Percentiles rank a stretch among this genome's conserved stretches.
phyloP scores from a whole-genome alignment of 2,888 invertebrate species.

The Perizoma flavofasciatum region DNA sequence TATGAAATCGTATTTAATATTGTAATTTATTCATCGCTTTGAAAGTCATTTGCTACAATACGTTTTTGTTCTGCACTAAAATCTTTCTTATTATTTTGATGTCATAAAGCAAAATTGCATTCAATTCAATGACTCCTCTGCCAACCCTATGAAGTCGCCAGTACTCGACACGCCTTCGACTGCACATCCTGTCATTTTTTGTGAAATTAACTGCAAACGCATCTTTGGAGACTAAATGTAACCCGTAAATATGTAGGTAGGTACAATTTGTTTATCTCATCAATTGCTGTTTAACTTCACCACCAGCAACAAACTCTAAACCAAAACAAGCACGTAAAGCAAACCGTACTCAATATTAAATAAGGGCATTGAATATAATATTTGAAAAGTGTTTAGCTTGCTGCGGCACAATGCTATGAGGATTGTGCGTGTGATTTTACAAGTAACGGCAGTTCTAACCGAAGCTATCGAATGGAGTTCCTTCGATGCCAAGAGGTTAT shows the following conservation, averaged over 20 bases:
- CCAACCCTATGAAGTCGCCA: conserved; percentile 54
- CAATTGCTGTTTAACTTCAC: conserved; percentile 1
- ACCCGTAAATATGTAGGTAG: conserved; percentile 48
- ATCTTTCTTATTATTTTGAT: background rate
- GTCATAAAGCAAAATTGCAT: conserved; percentile 1
- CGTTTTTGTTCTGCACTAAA: background rate
- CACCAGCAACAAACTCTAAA: conserved; percentile 12
- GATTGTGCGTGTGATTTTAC: conserved; percentile 72
- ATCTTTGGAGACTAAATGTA: conserved; percentile 63
- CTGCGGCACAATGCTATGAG: conserved; percentile 53
- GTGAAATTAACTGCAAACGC: conserved; percentile 68
- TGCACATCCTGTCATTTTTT: conserved; percentile 76
- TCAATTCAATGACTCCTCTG: conserved; percentile 14
- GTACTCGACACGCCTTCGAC: conserved; percentile 72
- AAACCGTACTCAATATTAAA: conserved; percentile 17
- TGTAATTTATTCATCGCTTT: no score
- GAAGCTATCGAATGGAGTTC: conserved; percentile 66
- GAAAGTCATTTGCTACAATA: no score
- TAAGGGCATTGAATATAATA: conserved; percentile 31
- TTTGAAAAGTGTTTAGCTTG: conserved; percentile 33
- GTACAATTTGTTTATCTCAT: conserved; percentile 32
- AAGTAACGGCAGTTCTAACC: conserved; percentile 74
- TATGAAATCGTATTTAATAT: no score
- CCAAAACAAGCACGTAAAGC: conserved; percentile 16
- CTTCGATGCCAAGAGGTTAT: conserved; percentile 72